Conservation (phyloP, 2,888 invertebrate genomes). For the Lagria hirta region DNA sequence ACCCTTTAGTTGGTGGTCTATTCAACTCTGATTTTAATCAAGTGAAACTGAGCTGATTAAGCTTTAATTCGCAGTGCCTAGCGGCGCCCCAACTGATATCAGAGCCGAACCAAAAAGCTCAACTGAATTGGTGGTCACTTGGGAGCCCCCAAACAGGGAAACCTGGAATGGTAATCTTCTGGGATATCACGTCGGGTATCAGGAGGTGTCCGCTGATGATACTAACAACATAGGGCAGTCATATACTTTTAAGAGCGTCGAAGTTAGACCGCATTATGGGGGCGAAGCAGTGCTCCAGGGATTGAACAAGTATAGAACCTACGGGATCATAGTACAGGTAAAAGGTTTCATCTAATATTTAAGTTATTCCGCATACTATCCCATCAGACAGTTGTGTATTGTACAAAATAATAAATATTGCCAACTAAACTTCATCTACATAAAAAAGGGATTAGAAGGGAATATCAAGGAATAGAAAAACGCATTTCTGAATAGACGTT, state of each 20-base stretch:
- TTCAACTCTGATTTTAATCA: constrained; percentile 16
- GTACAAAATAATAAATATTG: no score
- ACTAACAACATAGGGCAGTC: constrained; percentile 50
- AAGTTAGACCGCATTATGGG: constrained; percentile 71
- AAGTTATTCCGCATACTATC: no score
- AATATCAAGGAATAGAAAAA: no score
- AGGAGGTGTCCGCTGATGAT: constrained; percentile 59
- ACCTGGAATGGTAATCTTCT: constrained; percentile 86
- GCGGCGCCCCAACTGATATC: constrained; percentile 79
- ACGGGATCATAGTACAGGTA: constrained; percentile 79
- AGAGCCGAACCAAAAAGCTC: constrained; percentile 83
- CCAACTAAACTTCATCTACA: no score
- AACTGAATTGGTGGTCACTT: constrained; percentile 79
- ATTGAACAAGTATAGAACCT: constrained; percentile 76
- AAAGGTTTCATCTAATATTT: no score
- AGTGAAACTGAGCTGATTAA: constrained; percentile 16
- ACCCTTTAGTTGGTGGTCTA: no score
- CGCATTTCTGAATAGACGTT: no score
- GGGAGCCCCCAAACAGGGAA: constrained; percentile 85
- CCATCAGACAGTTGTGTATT: no score
- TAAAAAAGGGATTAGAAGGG: no score
- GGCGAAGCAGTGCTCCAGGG: constrained; percentile 69
- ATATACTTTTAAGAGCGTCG: constrained; percentile 76
- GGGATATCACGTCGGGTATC: constrained; percentile 86
- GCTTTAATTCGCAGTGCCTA: constrained; percentile 61